Percentiles rank a stretch among this genome's conserved stretches.
These are phyloP conservation scores for human (Homo sapiens) DNA, from an alignment of 2,113 vertebrate genomes.

Conservation along the genomic window GRCh38 chr5:71613001-71613500, in stretches of 20 bases:
- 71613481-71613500: constrained; percentile 15
- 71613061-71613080: neutral
- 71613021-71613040: neutral
- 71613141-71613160: neutral
- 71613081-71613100: neutral
- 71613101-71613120: neutral
- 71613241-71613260: neutral
- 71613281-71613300: neutral
- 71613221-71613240: neutral
- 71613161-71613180: neutral
- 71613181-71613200: neutral
- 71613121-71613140: neutral
- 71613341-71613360: neutral
- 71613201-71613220: neutral
- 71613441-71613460: neutral
- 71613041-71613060: neutral
- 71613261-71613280: neutral
- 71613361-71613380: neutral
- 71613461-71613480: neutral
- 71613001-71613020: neutral
- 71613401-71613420: neutral
- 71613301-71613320: neutral
- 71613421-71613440: neutral
- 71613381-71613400: neutral
- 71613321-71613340: neutral